These are phyloP conservation scores for Rissa tridactyla DNA, from an alignment of 2,113 vertebrate genomes.

Conservation along the genomic window DNA sequence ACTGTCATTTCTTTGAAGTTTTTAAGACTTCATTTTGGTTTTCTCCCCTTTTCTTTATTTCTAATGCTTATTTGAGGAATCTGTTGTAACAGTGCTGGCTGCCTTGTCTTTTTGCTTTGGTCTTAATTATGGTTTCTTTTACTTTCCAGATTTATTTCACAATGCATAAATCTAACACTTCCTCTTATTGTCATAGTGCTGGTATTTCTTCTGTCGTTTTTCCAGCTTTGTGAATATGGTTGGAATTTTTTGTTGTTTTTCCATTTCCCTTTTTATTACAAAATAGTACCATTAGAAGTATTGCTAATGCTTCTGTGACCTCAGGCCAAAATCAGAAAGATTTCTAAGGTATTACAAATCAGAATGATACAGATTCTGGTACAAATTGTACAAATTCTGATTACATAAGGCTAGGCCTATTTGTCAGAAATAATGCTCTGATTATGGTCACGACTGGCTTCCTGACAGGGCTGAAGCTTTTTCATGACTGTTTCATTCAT, in stretches of 20 bases:
- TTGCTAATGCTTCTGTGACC: background rate
- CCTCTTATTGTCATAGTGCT: background rate
- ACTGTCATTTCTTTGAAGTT: background rate
- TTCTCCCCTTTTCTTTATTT: background rate
- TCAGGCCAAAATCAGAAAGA: background rate
- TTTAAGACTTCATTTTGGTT: background rate
- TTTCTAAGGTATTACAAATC: background rate
- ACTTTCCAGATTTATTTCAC: constrained; percentile 17
- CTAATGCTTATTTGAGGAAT: background rate
- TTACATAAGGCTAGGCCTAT: background rate
- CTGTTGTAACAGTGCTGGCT: background rate
- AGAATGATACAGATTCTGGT: background rate
- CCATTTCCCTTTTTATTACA: background rate
- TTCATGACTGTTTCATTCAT: background rate
- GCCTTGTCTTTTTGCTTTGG: background rate
- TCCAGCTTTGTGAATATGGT: background rate
- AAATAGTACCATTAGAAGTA: background rate
- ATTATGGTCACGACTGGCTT: background rate
- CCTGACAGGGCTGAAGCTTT: background rate
- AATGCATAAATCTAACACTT: constrained; percentile 15
- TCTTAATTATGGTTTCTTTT: constrained; percentile 12
- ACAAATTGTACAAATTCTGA: background rate
- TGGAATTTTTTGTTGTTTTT: background rate
- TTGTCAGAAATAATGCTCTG: background rate
- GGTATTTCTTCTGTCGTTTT: background rate